phyloP scores from a whole-genome alignment of 64 coral and sea anemone genomes.

The Acropora tenuis region DNA sequence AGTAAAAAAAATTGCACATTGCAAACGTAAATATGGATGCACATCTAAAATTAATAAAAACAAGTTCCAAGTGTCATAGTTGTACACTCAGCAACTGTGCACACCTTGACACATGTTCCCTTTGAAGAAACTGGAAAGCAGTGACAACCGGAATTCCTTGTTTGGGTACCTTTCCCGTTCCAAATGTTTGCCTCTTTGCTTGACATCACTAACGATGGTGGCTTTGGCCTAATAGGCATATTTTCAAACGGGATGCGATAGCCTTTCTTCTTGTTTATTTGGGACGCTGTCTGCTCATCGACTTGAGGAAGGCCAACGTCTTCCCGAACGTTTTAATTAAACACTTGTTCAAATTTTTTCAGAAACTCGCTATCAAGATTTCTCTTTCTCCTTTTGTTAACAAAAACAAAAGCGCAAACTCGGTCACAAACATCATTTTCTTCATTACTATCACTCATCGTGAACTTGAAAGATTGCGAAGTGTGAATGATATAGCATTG shows the following conservation, averaged over 20 bases:
- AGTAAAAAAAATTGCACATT: constrained; percentile 1
- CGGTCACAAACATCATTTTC: constrained; percentile 1
- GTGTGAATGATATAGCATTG: neutral
- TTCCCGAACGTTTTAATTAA: constrained; percentile 16
- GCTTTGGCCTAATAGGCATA: constrained; percentile 14
- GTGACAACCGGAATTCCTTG: constrained; percentile 13
- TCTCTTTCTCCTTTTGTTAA: constrained; percentile 14
- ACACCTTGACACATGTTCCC: constrained; percentile 38
- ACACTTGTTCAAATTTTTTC: neutral
- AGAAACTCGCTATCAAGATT: constrained; percentile 8
- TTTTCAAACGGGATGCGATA: constrained; percentile 18
- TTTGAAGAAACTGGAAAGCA: constrained; percentile 28
- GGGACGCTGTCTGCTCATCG: constrained; percentile 20
- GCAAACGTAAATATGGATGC: neutral
- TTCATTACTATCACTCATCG: neutral
- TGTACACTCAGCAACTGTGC: constrained; percentile 11
- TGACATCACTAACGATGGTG: constrained; percentile 9
- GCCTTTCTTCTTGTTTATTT: constrained; percentile 26
- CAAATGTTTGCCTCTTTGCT: constrained; percentile 28
- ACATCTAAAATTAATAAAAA: neutral
- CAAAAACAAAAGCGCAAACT: constrained; percentile 29
- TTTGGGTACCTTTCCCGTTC: constrained; percentile 16
- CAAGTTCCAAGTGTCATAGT: neutral
- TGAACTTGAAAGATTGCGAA: neutral
- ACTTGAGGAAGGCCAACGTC: constrained; percentile 4